phyloP scores from a whole-genome alignment of 2,797 vertebrate species.

The Spinus pinus region DNA sequence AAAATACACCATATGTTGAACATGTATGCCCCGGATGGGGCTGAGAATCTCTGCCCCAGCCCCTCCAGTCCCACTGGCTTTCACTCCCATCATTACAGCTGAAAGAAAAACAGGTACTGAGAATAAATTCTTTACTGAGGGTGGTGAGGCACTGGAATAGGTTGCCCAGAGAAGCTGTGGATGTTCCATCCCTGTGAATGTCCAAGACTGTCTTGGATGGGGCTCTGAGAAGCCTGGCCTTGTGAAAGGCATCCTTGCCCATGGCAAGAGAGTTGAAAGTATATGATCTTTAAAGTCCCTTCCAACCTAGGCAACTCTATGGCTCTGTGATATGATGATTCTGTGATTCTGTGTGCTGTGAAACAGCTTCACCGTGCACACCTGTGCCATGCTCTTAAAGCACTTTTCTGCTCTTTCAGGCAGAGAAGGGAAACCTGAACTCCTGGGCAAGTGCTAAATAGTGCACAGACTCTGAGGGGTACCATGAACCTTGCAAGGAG shows the following conservation, averaged over 20 bases:
- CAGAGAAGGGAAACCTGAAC: not conserved
- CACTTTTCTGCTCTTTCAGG: not conserved
- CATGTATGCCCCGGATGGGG: not conserved
- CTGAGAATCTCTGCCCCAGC: not conserved
- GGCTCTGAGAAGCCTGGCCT: not conserved
- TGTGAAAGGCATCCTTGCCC: not conserved
- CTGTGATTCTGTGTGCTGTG: not conserved
- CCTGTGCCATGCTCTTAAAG: not conserved
- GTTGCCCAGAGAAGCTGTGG: not conserved
- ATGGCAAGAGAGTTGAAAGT: not conserved
- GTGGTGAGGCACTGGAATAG: not conserved
- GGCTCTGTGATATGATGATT: not conserved
- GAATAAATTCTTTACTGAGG: not conserved
- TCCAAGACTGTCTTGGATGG: not conserved
- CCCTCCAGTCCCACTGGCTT: not conserved
- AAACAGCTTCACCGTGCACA: not conserved
- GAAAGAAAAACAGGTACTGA: not conserved
- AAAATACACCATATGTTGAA: not conserved
- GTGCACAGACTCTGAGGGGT: rapidly evolving
- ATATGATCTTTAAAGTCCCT: not conserved
- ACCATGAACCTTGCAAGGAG: not conserved
- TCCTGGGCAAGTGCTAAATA: not conserved
- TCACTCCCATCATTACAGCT: not conserved
- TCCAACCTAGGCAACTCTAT: not conserved
- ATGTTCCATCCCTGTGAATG: not conserved